Percentiles rank a stretch among this genome's conserved stretches.
Conservation (phyloP, 2,888 invertebrate species). For the Sylvicola fuscatus region DNA sequence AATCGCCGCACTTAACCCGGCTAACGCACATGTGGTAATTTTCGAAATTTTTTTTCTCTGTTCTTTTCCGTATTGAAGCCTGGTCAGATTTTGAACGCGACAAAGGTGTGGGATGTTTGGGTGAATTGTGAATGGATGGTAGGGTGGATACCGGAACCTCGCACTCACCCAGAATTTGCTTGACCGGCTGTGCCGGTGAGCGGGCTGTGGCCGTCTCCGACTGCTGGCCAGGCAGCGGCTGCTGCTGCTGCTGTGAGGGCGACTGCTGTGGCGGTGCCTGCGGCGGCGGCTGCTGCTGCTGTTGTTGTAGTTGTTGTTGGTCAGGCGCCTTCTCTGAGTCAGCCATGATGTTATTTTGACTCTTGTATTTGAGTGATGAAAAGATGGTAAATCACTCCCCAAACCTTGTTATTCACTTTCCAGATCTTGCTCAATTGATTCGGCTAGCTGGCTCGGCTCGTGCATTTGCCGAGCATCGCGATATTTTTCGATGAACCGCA, state of each 20-base stretch:
- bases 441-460: no score
- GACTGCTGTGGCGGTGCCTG: slow-evolving; percentile 7
- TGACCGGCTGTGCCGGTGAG: slow-evolving; percentile 22
- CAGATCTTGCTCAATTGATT: slow-evolving; percentile 29
- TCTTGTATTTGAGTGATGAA: slow-evolving; percentile 41
- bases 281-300: slow-evolving; percentile 18
- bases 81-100: no score
- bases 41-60: no score
- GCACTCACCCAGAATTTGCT: slow-evolving; percentile 70
- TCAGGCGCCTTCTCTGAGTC: slow-evolving; percentile 79
- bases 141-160: no score
- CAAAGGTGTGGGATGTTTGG: no score
- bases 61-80: no score
- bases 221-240: slow-evolving; percentile 15
- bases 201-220: slow-evolving; percentile 24
- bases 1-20: no score
- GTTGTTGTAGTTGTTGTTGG: slow-evolving; percentile 20
- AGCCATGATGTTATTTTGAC: slow-evolving; percentile 76
- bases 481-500: no score
- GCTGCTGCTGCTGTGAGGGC: slow-evolving; percentile 34
- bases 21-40: no score
- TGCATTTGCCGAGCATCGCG: no score
- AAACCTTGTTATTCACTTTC: slow-evolving; percentile 48
- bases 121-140: no score
- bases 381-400: slow-evolving; percentile 52